Percentiles rank a stretch among this genome's conserved stretches.
These are phyloP conservation scores for Cosmopolites sordidus DNA, from an alignment of 2,888 invertebrate species.

Conservation along the genomic window DNA sequence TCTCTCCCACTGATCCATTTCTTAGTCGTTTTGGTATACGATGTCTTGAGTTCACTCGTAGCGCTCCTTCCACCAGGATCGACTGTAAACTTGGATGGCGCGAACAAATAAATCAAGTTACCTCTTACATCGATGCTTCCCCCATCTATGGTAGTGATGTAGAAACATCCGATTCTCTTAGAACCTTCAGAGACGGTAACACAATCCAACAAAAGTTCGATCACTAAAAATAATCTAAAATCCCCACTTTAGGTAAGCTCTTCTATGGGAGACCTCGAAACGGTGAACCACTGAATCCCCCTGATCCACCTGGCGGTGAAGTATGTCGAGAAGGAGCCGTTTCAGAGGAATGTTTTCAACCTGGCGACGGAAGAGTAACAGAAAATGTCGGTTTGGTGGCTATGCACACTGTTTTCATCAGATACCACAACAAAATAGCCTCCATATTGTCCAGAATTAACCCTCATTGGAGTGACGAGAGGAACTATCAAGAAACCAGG, in stretches of 20 bases:
- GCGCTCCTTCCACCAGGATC: constrained; percentile 73
- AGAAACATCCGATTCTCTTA: constrained; percentile 66
- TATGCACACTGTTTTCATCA: constrained; percentile 69
- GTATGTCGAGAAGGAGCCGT: constrained; percentile 68
- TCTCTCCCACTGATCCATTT: constrained; percentile 69
- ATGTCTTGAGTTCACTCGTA: constrained; percentile 79
- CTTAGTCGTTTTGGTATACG: constrained; percentile 65
- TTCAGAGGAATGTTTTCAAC: constrained; percentile 69
- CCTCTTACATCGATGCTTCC: constrained; percentile 77
- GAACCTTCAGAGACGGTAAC: constrained; percentile 69
- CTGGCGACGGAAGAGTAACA: constrained; percentile 73
- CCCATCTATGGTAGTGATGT: constrained; percentile 77
- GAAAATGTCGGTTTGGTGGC: constrained; percentile 78
- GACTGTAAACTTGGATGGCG: constrained; percentile 79
- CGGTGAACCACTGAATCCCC: constrained; percentile 53
- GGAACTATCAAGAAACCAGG: constrained; percentile 78
- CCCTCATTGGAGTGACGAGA: constrained; percentile 85
- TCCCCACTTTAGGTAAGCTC: constrained; percentile 36
- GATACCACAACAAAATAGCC: constrained; percentile 73
- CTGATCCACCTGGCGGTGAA: constrained; percentile 58
- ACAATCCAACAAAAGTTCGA: too few species aligned
- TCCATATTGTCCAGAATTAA: constrained; percentile 67
- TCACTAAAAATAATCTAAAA: neutral
- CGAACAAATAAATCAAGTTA: constrained; percentile 81
- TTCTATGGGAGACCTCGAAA: constrained; percentile 50